Evolutionary conservation across 1,140 invertebrate species (phyloP).

Genomic region (Anastrepha obliqua): DNA sequence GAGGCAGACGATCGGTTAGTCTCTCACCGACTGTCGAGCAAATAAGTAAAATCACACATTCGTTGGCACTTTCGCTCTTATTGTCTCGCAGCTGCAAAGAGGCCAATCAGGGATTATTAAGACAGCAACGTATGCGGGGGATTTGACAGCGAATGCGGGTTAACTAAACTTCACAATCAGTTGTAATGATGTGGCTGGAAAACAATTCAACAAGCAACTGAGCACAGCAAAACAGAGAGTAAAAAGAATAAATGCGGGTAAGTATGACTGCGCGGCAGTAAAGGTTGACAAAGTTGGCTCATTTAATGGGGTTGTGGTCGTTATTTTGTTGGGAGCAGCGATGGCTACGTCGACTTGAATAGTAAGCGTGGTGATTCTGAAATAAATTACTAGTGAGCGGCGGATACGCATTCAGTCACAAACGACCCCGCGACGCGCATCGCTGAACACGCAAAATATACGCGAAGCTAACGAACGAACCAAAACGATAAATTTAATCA

Average conservation of each 20-base stretch:
- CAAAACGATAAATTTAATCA: not conserved
- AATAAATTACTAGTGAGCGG: slow-evolving; percentile 39
- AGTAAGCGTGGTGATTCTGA: not conserved
- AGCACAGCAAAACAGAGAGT: not conserved
- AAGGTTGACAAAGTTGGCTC: not conserved
- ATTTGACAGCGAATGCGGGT: slow-evolving; percentile 11
- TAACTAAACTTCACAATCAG: slow-evolving; percentile 4
- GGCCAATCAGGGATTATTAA: not conserved
- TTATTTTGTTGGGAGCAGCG: not conserved
- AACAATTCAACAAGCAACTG: not conserved
- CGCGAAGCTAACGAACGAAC: slow-evolving; percentile 23
- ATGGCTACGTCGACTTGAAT: not conserved
- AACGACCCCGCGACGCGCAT: slow-evolving; percentile 54
- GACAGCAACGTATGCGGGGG: not conserved
- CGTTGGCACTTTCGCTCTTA: not conserved
- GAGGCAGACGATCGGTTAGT: not conserved
- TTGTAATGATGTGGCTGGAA: not conserved
- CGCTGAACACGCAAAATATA: slow-evolving; percentile 23
- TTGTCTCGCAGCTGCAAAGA: not conserved
- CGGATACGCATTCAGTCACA: not conserved
- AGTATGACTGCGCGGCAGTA: not conserved
- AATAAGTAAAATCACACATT: not conserved
- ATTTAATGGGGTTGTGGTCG: not conserved
- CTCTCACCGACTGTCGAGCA: not conserved
- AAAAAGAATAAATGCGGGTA: not conserved